phyloP scores from a whole-genome alignment of 30 jellyfish, hydroid and myxozoan genomes.

The Catostylus mosaicus region DNA sequence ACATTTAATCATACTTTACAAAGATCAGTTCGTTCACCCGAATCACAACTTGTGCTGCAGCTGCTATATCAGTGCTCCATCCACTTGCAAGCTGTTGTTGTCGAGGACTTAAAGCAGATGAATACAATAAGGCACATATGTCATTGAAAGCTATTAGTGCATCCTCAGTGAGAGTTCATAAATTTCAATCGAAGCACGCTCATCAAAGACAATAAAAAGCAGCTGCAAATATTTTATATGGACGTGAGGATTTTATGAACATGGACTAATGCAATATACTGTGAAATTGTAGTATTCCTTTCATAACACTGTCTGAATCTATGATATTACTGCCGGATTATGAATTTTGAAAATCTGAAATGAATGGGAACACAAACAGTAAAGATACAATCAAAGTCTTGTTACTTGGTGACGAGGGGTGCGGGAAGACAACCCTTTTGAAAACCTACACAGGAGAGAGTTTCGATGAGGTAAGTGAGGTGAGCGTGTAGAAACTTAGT shows the following conservation, averaged over 20 bases:
- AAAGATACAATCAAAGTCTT: constrained; percentile 51
- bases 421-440: constrained; percentile 73
- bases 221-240: constrained; percentile 27
- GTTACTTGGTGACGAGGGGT: constrained; percentile 72
- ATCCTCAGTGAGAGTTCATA: constrained; percentile 19
- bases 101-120: constrained; percentile 19
- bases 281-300: neutral
- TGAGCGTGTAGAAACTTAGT: neutral
- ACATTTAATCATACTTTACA: constrained; percentile 9
- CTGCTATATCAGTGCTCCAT: neutral
- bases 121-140: constrained; percentile 32
- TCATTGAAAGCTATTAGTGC: constrained; percentile 9
- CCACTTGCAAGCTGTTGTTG: neutral
- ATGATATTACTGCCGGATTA: neutral
- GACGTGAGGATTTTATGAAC: constrained; percentile 7
- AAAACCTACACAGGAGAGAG: constrained; percentile 51
- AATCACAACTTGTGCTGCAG: constrained; percentile 5
- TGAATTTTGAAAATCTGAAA: neutral
- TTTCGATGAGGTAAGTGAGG: constrained; percentile 62
- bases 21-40: constrained; percentile 23
- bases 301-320: neutral
- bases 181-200: constrained; percentile 30
- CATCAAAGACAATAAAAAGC: constrained; percentile 5
- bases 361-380: constrained; percentile 8
- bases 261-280: neutral